Evolutionary conservation across 2,113 vertebrate genomes (phyloP).

Genomic region (Hippolais icterina): DNA sequence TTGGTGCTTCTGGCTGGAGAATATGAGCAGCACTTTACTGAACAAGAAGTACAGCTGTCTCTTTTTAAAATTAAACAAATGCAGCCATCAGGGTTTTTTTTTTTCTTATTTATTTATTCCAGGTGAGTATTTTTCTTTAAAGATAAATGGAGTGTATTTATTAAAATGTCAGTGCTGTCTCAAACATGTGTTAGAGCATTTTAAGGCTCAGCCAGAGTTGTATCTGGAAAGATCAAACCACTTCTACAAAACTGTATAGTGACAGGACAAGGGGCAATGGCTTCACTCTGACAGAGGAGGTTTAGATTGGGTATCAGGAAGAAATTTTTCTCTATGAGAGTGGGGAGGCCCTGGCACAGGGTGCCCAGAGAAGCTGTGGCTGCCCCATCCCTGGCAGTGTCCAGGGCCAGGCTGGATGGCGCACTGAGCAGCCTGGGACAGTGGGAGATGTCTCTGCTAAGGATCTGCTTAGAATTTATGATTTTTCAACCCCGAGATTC

Average conservation of each 20-base stretch:
- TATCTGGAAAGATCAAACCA: not conserved
- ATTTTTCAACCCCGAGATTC: not conserved
- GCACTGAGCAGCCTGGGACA: not conserved
- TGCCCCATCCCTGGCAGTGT: not conserved
- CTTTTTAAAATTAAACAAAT: conserved; percentile 6
- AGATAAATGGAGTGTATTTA: not conserved
- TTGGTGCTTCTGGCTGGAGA: not conserved
- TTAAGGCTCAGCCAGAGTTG: not conserved
- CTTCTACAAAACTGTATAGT: not conserved
- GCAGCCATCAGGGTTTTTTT: not conserved
- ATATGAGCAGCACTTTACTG: not conserved
- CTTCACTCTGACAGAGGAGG: not conserved
- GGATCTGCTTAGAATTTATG: not conserved
- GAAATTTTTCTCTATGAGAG: not conserved
- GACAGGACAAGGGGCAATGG: not conserved
- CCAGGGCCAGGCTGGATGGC: not conserved
- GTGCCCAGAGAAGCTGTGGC: not conserved
- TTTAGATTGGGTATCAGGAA: not conserved
- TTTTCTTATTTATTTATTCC: not conserved
- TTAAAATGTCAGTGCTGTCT: not conserved
- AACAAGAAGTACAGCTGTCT: not conserved
- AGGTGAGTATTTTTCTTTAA: not conserved
- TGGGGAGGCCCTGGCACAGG: not conserved
- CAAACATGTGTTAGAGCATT: not conserved
- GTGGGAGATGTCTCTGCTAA: not conserved